Percentiles rank a stretch among this genome's conserved stretches.
These are phyloP conservation scores for Alentia gelatinosa DNA, from an alignment of 2,888 invertebrate species.

Conservation along the genomic window DNA sequence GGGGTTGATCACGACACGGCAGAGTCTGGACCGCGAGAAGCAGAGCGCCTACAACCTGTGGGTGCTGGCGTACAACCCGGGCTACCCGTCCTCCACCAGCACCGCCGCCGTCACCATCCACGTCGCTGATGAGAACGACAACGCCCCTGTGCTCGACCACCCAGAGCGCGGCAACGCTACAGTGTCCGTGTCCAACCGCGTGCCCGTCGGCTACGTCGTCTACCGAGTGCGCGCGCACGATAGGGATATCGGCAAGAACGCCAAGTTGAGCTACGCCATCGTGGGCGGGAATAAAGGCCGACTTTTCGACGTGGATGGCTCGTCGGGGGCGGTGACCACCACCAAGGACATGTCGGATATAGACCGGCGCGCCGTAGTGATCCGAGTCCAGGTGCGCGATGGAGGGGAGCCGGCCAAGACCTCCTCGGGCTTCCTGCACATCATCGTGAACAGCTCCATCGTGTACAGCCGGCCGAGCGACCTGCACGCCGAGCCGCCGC, in stretches of 20 bases:
- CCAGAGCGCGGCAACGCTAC: conserved; percentile 69
- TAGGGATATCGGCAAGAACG: conserved; percentile 69
- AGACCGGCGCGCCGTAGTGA: conserved; percentile 68
- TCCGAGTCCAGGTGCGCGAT: conserved; percentile 72
- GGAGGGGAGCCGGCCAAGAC: conserved; percentile 64
- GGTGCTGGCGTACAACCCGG: conserved; percentile 60
- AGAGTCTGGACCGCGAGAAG: conserved; percentile 66
- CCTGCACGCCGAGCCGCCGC: conserved; percentile 31
- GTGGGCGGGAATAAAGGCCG: conserved; percentile 78
- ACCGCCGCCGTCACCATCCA: conserved; percentile 65
- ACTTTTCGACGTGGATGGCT: conserved; percentile 80
- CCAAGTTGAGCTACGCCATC: conserved; percentile 65
- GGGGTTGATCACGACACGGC: conserved; percentile 67
- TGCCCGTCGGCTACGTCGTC: conserved; percentile 66
- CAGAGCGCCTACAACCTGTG: conserved; percentile 54
- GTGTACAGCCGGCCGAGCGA: neutral
- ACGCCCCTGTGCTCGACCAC: conserved; percentile 68
- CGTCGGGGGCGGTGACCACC: conserved; percentile 79
- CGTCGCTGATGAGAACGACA: conserved; percentile 73
- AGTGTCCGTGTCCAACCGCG: conserved; percentile 63
- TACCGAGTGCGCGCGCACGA: conserved; percentile 68
- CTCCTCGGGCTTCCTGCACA: conserved; percentile 23
- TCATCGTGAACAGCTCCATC: conserved; percentile 51
- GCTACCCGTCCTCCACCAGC: conserved; percentile 60
- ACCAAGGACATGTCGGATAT: conserved; percentile 67